Conservation (phyloP, 2,113 vertebrate genomes). For the Psilopogon haemacephalus region DNA sequence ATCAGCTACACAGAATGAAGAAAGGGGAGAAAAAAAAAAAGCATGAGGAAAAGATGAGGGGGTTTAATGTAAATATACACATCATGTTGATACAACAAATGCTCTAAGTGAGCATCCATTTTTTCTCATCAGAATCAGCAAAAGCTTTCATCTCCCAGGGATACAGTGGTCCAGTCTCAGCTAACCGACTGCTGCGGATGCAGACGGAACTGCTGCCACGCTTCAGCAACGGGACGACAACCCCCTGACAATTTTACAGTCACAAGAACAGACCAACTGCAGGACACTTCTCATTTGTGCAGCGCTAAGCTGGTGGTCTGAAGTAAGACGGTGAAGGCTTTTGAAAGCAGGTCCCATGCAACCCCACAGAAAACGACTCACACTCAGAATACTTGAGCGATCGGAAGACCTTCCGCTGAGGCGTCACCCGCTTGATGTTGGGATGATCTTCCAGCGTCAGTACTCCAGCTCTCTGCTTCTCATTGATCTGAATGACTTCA, state of each 20-base stretch:
- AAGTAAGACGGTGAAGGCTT: not conserved
- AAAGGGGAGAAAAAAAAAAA: not conserved
- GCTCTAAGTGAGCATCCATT: not conserved
- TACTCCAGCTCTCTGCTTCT: slow-evolving; percentile 82
- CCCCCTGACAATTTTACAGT: not conserved
- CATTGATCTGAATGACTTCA: slow-evolving; percentile 92
- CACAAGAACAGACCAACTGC: not conserved
- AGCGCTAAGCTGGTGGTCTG: not conserved
- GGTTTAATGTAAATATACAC: not conserved
- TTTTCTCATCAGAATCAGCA: not conserved
- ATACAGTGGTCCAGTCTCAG: not conserved
- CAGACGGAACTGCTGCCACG: fast-evolving
- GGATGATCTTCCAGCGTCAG: slow-evolving; percentile 91
- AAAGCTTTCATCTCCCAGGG: not conserved
- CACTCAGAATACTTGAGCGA: slow-evolving; percentile 86
- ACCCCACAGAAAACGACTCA: slow-evolving; percentile 73
- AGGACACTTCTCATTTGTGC: not conserved
- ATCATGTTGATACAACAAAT: not conserved
- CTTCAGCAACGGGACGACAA: not conserved
- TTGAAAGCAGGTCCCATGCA: not conserved
- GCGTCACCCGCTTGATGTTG: slow-evolving; percentile 95
- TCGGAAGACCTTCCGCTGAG: slow-evolving; percentile 93
- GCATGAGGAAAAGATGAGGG: not conserved
- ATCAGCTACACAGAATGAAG: slow-evolving; percentile 64
- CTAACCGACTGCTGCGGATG: not conserved